Percentiles rank a stretch among this genome's conserved stretches.
Evolutionary conservation across 2,888 invertebrate genomes (phyloP).

Genomic region (Cryptosula pallasiana): DNA sequence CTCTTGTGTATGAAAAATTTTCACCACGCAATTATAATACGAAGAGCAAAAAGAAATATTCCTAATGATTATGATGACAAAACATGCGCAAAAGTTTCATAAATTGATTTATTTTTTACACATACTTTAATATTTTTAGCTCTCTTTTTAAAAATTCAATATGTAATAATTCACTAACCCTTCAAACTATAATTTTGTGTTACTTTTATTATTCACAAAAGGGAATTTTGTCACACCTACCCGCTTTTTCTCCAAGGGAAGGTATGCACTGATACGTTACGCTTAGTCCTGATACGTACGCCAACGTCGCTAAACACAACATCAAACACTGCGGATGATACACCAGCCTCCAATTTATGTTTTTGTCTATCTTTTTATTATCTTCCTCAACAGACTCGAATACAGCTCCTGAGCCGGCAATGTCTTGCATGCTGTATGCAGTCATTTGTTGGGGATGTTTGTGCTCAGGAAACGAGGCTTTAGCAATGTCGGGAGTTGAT

Average conservation of each 20-base stretch:
- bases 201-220: too few relatives aligned
- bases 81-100: too few relatives aligned
- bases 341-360: neutral
- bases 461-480: neutral
- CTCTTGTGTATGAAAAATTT: too few relatives aligned
- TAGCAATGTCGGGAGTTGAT: neutral
- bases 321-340: neutral
- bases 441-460: neutral
- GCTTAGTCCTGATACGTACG: neutral
- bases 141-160: too few relatives aligned
- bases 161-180: too few relatives aligned
- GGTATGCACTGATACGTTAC: neutral
- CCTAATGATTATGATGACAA: too few relatives aligned
- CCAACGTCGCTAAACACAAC: neutral
- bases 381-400: neutral
- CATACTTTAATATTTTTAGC: too few relatives aligned
- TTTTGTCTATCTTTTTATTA: neutral
- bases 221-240: too few relatives aligned
- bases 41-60: too few relatives aligned
- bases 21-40: too few relatives aligned
- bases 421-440: neutral
- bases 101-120: too few relatives aligned
- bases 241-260: neutral
- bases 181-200: too few relatives aligned
- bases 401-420: neutral